A percentile compares a stretch with the other conserved stretches of the same genome.
Conservation (phyloP, 2,797 vertebrate genomes). For the Microcaecilia unicolor region DNA sequence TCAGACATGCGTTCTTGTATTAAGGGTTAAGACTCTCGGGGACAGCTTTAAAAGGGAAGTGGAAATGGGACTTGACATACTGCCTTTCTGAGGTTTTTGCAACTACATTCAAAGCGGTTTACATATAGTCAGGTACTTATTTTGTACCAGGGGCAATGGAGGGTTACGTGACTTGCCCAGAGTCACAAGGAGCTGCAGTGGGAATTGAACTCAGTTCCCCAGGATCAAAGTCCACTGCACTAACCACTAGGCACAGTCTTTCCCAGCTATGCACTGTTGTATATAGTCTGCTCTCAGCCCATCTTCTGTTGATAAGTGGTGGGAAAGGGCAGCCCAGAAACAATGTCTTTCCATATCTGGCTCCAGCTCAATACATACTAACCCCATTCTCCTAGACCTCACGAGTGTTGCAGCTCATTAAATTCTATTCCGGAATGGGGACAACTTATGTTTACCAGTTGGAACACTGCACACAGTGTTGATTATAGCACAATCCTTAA, state of each 20-base stretch:
- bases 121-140: too few relatives aligned
- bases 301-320: constrained; percentile 31
- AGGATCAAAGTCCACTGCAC: too few relatives aligned
- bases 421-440: constrained; percentile 27
- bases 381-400: constrained; percentile 31
- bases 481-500: constrained; percentile 21
- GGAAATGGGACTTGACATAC: too few relatives aligned
- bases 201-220: too few relatives aligned
- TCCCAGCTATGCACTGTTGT: constrained; percentile 31
- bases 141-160: too few relatives aligned
- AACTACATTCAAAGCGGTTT: too few relatives aligned
- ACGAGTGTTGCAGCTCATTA: constrained; percentile 38
- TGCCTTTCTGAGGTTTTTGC: too few relatives aligned
- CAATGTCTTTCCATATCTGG: constrained; percentile 33
- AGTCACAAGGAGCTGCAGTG: too few relatives aligned
- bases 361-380: constrained; percentile 34
- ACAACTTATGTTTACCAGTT: constrained; percentile 39
- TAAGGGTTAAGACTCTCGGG: constrained; percentile 13
- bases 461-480: constrained; percentile 45
- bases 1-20: background rate
- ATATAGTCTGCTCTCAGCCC: constrained; percentile 14
- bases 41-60: background rate
- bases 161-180: too few relatives aligned
- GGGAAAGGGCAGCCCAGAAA: constrained; percentile 45
- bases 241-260: too few relatives aligned